Conservation (phyloP, 2,888 invertebrate genomes). For the Leptinotarsa juncta region DNA sequence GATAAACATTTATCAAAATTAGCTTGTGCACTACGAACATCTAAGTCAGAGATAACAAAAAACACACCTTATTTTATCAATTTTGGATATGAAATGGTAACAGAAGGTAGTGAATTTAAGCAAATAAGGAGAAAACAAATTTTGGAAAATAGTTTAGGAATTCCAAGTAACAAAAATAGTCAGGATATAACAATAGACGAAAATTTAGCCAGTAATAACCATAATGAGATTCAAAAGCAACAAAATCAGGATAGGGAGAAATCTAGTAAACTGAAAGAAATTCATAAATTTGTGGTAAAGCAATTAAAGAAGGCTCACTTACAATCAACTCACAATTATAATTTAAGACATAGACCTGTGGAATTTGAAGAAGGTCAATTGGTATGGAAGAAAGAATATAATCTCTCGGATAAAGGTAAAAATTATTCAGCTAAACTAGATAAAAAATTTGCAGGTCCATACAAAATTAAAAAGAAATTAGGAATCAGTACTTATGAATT, state of each 20-base stretch:
- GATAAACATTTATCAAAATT: constrained; percentile 9
- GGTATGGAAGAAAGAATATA: not conserved
- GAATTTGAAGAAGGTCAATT: not conserved
- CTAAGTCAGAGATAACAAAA: too few species aligned
- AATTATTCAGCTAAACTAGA: too few species aligned
- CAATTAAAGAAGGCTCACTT: not conserved
- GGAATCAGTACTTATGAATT: too few species aligned
- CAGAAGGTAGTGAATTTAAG: constrained; percentile 3
- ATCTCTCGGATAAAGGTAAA: too few species aligned
- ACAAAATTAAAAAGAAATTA: too few species aligned
- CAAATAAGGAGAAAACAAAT: not conserved
- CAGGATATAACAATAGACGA: not conserved
- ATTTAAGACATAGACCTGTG: not conserved
- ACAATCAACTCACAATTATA: not conserved
- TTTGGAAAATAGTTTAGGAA: not conserved
- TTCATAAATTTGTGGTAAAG: not conserved
- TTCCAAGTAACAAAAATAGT: not conserved
- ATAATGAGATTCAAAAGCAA: not conserved
- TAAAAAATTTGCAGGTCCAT: too few species aligned
- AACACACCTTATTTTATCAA: constrained; percentile 7
- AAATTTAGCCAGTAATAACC: not conserved
- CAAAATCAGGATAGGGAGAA: not conserved
- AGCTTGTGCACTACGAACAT: not conserved
- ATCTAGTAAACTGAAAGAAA: not conserved
- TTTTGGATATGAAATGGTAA: constrained; percentile 10